Evolutionary conservation across 2,797 vertebrate species (phyloP), one percentile per base, ranked within the genome.

Genomic region (Simalia tracyae): DNA sequence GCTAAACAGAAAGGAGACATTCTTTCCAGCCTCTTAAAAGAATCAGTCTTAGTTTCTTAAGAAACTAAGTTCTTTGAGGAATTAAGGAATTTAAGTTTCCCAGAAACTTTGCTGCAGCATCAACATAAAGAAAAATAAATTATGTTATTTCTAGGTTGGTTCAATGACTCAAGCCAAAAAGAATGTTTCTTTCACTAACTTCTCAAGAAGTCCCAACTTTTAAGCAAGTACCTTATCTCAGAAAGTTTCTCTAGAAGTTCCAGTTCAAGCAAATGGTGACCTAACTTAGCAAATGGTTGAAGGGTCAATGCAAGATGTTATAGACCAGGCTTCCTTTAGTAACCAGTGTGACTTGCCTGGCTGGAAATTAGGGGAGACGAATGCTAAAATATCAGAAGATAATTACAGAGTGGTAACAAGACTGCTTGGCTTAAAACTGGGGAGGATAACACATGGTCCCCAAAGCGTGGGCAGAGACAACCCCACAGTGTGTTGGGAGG

Each of bases 401-500:
- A 42, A 19, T 15, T 22, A 42, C 31, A 76, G 3, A 76, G 17
- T 1, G 19, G 15, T 36, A 19, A 46, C 72, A 24, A 24, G 3
- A 17, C 72, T 42, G 36, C 72, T 42, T 76, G 72, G 4, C 72
- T 42, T 76, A 42, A 19, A 76, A 42, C 36, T 10, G 72, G 72
- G 17, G 72, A 42, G 3, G 31, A 10, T 42, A 76, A 76, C 3
- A 22, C 17, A 36, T 36, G 36, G 19, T 2, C 17, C 36, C 72
- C 36, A 81, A 81, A 46, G 36, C 19, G 22, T 17, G 31, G 36
- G 36, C 72, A 81, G 36, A 46, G 54, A 94, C 94, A 95, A 95
- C 92, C 92, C 91, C 90, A 88, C 66, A 81, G 85, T 2, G 8
- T 2, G 10, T 36, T 36, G 36, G 36, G 28, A 11, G 0, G 64